Conservation (phyloP, 2,797 vertebrate genomes). For the Sphenodon punctatus region DNA sequence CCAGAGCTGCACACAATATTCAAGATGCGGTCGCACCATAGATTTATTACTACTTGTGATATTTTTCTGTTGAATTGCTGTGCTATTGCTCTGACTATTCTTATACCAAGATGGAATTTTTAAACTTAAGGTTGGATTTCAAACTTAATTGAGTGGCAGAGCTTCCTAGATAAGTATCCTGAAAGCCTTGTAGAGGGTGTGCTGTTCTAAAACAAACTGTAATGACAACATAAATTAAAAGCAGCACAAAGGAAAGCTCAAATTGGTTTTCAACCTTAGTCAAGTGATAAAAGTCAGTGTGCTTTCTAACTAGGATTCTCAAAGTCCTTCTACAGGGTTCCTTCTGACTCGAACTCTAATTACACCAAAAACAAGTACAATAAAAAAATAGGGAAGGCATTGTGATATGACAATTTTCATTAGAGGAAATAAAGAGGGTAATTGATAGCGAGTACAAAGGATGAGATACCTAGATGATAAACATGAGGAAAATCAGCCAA, state of each 20-base stretch:
- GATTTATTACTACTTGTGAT: slow-evolving; percentile 34
- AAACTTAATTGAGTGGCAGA: slow-evolving; percentile 6
- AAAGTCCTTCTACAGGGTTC: slow-evolving; percentile 7
- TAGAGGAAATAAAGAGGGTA: neutral
- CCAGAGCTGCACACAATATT: too few relatives aligned
- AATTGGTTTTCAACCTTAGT: slow-evolving; percentile 32
- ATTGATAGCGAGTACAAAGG: slow-evolving; percentile 15
- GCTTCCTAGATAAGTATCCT: slow-evolving; percentile 20
- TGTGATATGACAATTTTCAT: neutral
- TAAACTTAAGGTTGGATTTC: slow-evolving; percentile 37
- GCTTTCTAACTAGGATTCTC: neutral
- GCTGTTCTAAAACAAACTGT: slow-evolving; percentile 8
- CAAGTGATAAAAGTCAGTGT: neutral
- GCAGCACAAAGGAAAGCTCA: slow-evolving; percentile 1
- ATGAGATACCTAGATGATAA: neutral
- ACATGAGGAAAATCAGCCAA: neutral
- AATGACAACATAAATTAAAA: slow-evolving; percentile 55
- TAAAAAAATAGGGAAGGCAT: neutral
- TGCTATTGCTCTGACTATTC: too few relatives aligned
- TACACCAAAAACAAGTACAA: slow-evolving; percentile 15
- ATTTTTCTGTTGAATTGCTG: slow-evolving; percentile 49
- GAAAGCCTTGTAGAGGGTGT: slow-evolving; percentile 29
- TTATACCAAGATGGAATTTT: slow-evolving; percentile 32
- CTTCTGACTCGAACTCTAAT: slow-evolving; percentile 26
- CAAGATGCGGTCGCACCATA: too few relatives aligned